Base-by-base conservation (phyloP, 35 echinoderm and acorn worm genomes). In the Amphiura filiformis region DNA sequence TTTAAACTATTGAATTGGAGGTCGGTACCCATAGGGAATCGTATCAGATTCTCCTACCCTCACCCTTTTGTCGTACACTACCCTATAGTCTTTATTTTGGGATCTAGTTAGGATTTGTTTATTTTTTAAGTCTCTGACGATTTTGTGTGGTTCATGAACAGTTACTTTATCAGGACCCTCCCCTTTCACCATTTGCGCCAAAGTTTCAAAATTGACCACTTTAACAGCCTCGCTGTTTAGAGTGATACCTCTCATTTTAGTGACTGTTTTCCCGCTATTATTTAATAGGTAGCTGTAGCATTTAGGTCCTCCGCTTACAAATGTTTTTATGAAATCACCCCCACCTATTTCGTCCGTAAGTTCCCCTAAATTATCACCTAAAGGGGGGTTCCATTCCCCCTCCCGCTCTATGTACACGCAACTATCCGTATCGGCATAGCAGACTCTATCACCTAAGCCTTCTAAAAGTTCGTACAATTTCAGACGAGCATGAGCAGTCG, bases 51-150 rank as follows among this genome's bases (percentile, higher is more conserved):
- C 65, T 56, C 84, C 40, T 15, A 89, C 14, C 15, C 80, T 81
- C 2, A 95, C 90, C 38, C 94, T 35, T 61, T 95, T 95, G 56
- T 89, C 79, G 33, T 95, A 92, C 37, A 95, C 94, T 9, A 92
- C 87, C 23, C 89, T 84, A 56, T 95, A 91, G 79, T 92, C 86
- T 96, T 92, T 96, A 5, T n/a, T 89, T 12, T 39, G 32, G 1
- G 77, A 37, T 57, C 84, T 85, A 35, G 79, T 87, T 0, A 92
- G 57, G 20, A 96, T 95, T 76, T 91, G 39, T 35, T 65, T 82
- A 0, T 38, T 70, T 64, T 86, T 92, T 34, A 75, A 31, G 23
- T 83, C 76, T 33, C 94, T 39, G 0, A 89, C 91, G 4, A 96
- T 96, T 52, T 84, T 89, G 41, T 90, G 90, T 0, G 79, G 2